These are phyloP conservation scores for Eucriotettix oculatus DNA, from an alignment of 2,888 invertebrate species.

Conservation along the genomic window DNA sequence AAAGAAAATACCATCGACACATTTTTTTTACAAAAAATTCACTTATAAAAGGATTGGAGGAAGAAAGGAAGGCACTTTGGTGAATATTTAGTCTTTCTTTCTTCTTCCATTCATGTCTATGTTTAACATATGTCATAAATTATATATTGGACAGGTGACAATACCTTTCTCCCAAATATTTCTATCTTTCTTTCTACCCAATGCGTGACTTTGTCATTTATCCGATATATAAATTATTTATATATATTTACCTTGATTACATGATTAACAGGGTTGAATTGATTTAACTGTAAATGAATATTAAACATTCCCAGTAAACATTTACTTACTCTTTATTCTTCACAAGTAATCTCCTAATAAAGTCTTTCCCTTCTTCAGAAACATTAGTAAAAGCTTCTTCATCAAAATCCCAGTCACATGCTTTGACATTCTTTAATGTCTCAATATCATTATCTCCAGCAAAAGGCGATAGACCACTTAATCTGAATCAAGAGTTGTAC, in stretches of 20 bases:
- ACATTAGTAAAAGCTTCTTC: slow-evolving; percentile 86
- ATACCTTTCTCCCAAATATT: no score
- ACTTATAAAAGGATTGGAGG: not conserved
- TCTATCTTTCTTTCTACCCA: no score
- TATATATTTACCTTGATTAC: not conserved
- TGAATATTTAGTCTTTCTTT: no score
- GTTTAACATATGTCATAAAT: no score
- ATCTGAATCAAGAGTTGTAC: slow-evolving; percentile 29
- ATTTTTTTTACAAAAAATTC: not conserved
- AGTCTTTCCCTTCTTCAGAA: slow-evolving; percentile 95
- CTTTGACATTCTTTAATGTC: slow-evolving; percentile 93
- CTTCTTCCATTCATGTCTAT: no score
- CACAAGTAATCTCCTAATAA: slow-evolving; percentile 80
- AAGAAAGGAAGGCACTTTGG: not conserved
- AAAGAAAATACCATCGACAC: not conserved
- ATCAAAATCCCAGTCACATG: slow-evolving; percentile 99
- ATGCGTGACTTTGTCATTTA: no score
- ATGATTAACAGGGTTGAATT: not conserved
- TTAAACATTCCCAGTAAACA: not conserved
- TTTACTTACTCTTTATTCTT: slow-evolving; percentile 77
- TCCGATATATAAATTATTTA: not conserved
- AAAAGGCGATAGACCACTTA: slow-evolving; percentile 96
- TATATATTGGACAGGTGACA: no score
- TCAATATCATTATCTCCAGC: slow-evolving; percentile 98
- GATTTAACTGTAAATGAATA: not conserved